Evolutionary conservation across 2,888 invertebrate species (phyloP).

Genomic region (Coelinius sp.): DNA sequence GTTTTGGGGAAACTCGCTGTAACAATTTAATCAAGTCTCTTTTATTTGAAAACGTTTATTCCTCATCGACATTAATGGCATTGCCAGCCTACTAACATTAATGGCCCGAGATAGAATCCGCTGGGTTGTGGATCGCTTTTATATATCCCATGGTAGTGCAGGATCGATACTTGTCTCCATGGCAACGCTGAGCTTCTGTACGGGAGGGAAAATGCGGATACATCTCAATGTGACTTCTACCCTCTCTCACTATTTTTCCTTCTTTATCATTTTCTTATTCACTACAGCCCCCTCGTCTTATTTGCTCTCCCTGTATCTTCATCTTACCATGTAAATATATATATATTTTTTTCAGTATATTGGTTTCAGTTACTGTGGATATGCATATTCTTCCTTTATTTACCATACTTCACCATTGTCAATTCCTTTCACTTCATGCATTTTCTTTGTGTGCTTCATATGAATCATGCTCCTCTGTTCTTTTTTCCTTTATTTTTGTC

Average conservation of each 20-base stretch:
- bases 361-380: neutral
- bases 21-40: slow-evolving; percentile 15
- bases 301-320: neutral
- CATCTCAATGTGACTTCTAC: slow-evolving; percentile 45
- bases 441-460: neutral
- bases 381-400: neutral
- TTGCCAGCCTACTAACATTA: slow-evolving; percentile 47
- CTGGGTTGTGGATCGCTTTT: slow-evolving; percentile 49
- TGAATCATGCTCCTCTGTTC: neutral
- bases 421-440: neutral
- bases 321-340: too few species aligned
- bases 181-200: slow-evolving; percentile 59
- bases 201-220: slow-evolving; percentile 38
- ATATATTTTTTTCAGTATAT: slow-evolving; percentile 22
- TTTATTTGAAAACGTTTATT: slow-evolving; percentile 32
- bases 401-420: neutral
- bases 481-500: neutral
- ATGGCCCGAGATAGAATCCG: slow-evolving; percentile 45
- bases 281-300: neutral
- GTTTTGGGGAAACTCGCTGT: slow-evolving; percentile 25
- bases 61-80: slow-evolving; percentile 36
- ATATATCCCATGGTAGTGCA: slow-evolving; percentile 52
- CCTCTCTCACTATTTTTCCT: slow-evolving; percentile 16
- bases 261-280: slow-evolving; percentile 13
- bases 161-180: slow-evolving; percentile 68